Conservation (phyloP, 2,113 vertebrate genomes). For the Xiphorhynchus elegans region DNA sequence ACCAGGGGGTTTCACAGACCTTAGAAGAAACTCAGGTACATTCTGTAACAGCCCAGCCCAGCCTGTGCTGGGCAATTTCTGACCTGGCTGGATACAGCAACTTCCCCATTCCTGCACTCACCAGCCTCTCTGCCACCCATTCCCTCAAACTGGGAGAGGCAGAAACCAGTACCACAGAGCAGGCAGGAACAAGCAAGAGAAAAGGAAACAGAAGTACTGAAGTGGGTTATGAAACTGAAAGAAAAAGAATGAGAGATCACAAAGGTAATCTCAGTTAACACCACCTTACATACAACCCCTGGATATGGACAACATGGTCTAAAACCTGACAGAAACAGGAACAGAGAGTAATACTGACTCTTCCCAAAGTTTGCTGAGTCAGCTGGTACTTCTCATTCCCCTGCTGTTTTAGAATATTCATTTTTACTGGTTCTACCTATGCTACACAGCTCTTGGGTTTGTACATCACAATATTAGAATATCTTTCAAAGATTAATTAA, state of each 20-base stretch:
- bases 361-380: not conserved
- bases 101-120: not conserved
- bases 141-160: not conserved
- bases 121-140: not conserved
- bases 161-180: not conserved
- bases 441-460: not conserved
- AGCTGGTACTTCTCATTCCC: not conserved
- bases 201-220: not conserved
- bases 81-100: fast-evolving
- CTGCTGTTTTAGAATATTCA: not conserved
- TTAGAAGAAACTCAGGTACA: not conserved
- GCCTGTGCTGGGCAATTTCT: not conserved
- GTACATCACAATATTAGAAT: fast-evolving
- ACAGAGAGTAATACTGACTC: not conserved
- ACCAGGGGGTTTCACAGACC: not conserved
- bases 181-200: not conserved
- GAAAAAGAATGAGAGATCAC: not conserved
- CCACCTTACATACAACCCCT: not conserved
- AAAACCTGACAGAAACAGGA: not conserved
- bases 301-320: fast-evolving
- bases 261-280: not conserved
- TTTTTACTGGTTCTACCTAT: not conserved
- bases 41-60: not conserved
- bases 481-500: not conserved
- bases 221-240: not conserved